Conservation (phyloP, 2,888 invertebrate species). For the Drosophila hamatofila region DNA sequence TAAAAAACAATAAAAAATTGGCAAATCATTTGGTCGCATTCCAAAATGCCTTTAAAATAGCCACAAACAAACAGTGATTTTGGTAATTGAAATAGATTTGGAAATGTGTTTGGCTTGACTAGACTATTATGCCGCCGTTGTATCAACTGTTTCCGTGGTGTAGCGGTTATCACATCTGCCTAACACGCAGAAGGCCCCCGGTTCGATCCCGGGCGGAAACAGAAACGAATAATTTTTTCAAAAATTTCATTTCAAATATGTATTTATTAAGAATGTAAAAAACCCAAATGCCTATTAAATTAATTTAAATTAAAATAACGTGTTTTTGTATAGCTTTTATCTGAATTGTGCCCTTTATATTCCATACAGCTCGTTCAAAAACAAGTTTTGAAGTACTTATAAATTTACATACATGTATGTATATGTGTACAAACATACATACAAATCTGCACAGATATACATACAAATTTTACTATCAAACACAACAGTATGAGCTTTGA, state of each 20-base stretch:
- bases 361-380: not conserved
- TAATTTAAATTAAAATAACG: not conserved
- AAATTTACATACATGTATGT: no score
- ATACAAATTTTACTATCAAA: not conserved
- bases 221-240: slow-evolving; percentile 19
- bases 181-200: slow-evolving; percentile 86
- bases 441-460: not conserved
- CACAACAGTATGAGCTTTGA: not conserved
- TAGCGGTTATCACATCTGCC: slow-evolving; percentile 86
- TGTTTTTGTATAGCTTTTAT: not conserved
- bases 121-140: not conserved
- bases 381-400: slow-evolving; percentile 12
- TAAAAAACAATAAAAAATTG: slow-evolving; percentile 40
- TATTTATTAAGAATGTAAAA: no score
- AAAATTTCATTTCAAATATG: not conserved
- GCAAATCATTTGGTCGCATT: slow-evolving; percentile 53
- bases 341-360: not conserved
- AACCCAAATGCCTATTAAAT: not conserved
- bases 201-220: slow-evolving; percentile 86
- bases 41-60: slow-evolving; percentile 52
- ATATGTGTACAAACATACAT: no score
- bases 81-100: slow-evolving; percentile 25
- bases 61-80: slow-evolving; percentile 37
- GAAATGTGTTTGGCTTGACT: slow-evolving; percentile 6
- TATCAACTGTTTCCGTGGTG: slow-evolving; percentile 84